A percentile compares a stretch with the other conserved stretches of the same genome.
Evolutionary conservation across 2,113 vertebrate species (phyloP).

Genomic region (Hirundichthys speculiger): DNA sequence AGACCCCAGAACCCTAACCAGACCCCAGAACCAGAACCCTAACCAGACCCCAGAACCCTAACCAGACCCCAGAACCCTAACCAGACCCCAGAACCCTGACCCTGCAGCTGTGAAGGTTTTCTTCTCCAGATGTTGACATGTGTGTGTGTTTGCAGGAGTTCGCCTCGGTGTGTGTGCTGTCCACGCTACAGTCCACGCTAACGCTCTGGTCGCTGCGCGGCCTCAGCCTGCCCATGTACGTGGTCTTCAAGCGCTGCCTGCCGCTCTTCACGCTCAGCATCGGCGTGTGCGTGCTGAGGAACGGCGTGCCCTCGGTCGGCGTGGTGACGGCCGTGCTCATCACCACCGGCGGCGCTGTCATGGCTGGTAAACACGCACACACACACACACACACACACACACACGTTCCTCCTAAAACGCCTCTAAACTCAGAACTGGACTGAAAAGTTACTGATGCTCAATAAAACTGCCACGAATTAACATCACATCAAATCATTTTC

Average conservation of each 20-base stretch:
- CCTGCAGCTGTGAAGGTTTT: too few species aligned
- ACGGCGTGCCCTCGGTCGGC: constrained; percentile 88
- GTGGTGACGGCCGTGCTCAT: constrained; percentile 89
- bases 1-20: too few species aligned
- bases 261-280: constrained; percentile 93
- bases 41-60: too few species aligned
- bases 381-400: not conserved
- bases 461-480: too few species aligned
- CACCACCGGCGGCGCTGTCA: constrained; percentile 92
- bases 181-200: constrained; percentile 94
- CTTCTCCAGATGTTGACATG: not conserved
- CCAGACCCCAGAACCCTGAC: too few species aligned
- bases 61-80: too few species aligned
- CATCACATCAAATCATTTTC: too few species aligned
- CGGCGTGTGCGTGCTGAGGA: constrained; percentile 90
- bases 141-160: constrained; percentile 74
- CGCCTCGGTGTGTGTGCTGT: constrained; percentile 86
- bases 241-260: constrained; percentile 96
- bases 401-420: not conserved
- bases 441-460: too few species aligned
- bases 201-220: constrained; percentile 94
- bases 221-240: constrained; percentile 97
- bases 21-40: too few species aligned
- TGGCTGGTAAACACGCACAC: constrained; percentile 85
- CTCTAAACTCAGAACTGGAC: not conserved